A percentile compares a stretch with the other conserved stretches of the same genome.
These are phyloP conservation scores for Gastracanthus pulcherrimus DNA, from an alignment of 2,888 invertebrate genomes.

Conservation along the genomic window DNA sequence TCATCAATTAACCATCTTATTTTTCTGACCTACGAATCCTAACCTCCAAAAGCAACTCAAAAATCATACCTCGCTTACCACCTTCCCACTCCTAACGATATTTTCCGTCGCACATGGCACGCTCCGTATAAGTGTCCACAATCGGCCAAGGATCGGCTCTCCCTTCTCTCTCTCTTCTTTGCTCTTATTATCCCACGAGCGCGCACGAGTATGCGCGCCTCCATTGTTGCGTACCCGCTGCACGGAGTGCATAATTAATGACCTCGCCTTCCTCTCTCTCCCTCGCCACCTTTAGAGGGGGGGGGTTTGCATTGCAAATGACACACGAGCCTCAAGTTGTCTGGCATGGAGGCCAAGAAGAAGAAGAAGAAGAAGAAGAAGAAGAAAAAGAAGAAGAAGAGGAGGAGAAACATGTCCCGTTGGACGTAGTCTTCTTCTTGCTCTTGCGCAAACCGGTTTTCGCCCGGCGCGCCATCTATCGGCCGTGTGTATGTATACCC, in stretches of 20 bases:
- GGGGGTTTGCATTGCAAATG: conserved; percentile 71
- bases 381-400: not conserved
- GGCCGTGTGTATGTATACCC: not conserved
- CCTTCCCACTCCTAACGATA: too few relatives aligned
- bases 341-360: conserved; percentile 31
- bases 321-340: conserved; percentile 55
- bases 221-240: conserved; percentile 67
- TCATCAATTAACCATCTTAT: too few relatives aligned
- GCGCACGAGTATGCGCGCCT: conserved; percentile 51
- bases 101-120: too few relatives aligned
- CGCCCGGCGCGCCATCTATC: conserved; percentile 17
- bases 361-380: not conserved
- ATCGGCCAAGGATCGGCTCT: conserved; percentile 22
- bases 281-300: conserved; percentile 8
- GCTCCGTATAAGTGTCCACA: too few relatives aligned
- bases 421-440: conserved; percentile 18
- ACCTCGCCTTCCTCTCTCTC: conserved; percentile 59
- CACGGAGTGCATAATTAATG: conserved; percentile 71
- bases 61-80: too few relatives aligned
- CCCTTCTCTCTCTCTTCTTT: not conserved
- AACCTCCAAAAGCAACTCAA: too few relatives aligned
- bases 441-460: not conserved
- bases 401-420: conserved; percentile 26
- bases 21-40: too few relatives aligned
- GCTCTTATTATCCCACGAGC: conserved; percentile 50